A percentile compares a stretch with the other conserved stretches of the same genome.
phyloP scores from a whole-genome alignment of 1,140 invertebrate genomes.

The Protaetia brevitarsis region DNA sequence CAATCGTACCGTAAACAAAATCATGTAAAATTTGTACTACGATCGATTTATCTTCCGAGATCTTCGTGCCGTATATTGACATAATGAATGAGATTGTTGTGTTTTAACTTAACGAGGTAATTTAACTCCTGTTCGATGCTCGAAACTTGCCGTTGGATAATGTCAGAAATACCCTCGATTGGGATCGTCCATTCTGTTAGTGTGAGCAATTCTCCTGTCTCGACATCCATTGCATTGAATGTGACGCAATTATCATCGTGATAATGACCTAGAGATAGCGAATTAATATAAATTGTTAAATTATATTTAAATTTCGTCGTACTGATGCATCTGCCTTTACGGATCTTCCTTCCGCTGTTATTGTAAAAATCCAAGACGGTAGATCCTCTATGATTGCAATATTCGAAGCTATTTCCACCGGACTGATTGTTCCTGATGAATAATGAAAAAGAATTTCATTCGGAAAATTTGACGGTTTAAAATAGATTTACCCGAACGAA shows the following conservation, averaged over 20 bases:
- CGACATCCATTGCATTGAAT: conserved; percentile 65
- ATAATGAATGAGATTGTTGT: conserved; percentile 70
- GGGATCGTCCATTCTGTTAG: conserved; percentile 65
- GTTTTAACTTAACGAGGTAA: conserved; percentile 63
- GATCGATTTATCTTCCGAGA: conserved; percentile 57
- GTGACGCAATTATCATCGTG: conserved; percentile 60
- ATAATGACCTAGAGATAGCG: conserved; percentile 56
- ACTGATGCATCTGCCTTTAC: conserved; percentile 59
- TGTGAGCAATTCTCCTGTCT: conserved; percentile 64
- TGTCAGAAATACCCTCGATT: conserved; percentile 40
- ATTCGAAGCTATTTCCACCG: conserved; percentile 49
- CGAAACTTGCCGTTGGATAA: conserved; percentile 56
- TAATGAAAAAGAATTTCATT: neutral
- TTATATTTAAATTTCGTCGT: conserved; percentile 28
- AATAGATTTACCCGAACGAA: neutral
- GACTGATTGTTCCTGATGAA: conserved; percentile 27
- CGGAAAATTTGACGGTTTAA: neutral
- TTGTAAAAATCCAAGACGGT: conserved; percentile 55
- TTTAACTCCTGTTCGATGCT: conserved; percentile 71
- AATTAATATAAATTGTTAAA: neutral
- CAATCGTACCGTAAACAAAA: conserved; percentile 59
- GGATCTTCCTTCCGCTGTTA: conserved; percentile 54
- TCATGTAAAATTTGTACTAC: conserved; percentile 64
- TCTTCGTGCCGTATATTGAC: conserved; percentile 64
- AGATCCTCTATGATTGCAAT: conserved; percentile 55